Conservation (phyloP, 2,888 invertebrate genomes). For the Agrypnus murinus region DNA sequence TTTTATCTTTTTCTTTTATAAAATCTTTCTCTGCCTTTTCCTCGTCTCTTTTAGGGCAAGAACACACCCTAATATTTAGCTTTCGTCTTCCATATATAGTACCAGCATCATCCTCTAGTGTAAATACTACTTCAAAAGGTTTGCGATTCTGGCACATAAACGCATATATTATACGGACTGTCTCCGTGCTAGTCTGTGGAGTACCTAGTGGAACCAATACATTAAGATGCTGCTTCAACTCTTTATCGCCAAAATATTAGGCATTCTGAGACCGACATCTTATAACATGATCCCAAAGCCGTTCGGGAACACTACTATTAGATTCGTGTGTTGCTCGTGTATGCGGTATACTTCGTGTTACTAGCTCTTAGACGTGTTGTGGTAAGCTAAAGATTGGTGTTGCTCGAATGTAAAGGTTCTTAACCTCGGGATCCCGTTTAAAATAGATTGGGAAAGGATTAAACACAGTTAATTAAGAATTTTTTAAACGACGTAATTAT, state of each 20-base stretch:
- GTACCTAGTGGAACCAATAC: constrained; percentile 77
- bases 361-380: constrained; percentile 79
- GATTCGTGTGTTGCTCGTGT: constrained; percentile 66
- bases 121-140: constrained; percentile 81
- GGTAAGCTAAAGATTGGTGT: constrained; percentile 79
- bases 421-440: constrained; percentile 72
- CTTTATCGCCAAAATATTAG: constrained; percentile 74
- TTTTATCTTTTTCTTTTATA: constrained; percentile 38
- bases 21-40: constrained; percentile 76
- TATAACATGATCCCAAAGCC: constrained; percentile 72
- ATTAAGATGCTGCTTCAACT: constrained; percentile 72
- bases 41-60: constrained; percentile 85
- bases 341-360: constrained; percentile 82
- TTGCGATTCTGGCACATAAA: constrained; percentile 87
- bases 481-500: too few relatives aligned
- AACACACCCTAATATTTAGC: constrained; percentile 84
- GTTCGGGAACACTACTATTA: constrained; percentile 62
- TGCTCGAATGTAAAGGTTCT: constrained; percentile 76
- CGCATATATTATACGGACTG: constrained; percentile 78
- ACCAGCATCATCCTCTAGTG: constrained; percentile 75
- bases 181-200: constrained; percentile 75
- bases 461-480: constrained; percentile 77
- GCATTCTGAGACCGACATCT: constrained; percentile 74
- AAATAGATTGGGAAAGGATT: constrained; percentile 82
- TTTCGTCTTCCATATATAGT: constrained; percentile 78